Percentiles rank a stretch among this genome's conserved stretches.
Evolutionary conservation across 2,113 vertebrate species (phyloP).

Genomic region (Danionella cerebrum): DNA sequence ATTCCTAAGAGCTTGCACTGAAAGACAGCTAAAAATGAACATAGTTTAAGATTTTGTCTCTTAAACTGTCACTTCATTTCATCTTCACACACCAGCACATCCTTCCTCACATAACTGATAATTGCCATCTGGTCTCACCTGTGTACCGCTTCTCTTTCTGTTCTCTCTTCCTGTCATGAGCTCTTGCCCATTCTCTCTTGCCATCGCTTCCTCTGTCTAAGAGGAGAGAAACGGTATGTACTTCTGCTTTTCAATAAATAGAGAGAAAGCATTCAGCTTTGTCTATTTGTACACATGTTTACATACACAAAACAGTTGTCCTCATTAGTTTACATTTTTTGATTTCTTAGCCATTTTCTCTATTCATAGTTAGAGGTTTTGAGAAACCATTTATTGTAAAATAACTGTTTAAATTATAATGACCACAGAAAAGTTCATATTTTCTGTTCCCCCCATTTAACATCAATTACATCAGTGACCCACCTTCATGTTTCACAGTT

Average conservation of each 20-base stretch:
- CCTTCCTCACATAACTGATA: not conserved
- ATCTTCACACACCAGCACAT: slow-evolving; percentile 2
- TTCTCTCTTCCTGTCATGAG: not conserved
- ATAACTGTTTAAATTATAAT: too few relatives aligned
- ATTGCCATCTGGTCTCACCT: slow-evolving; percentile 23
- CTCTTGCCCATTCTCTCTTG: not conserved
- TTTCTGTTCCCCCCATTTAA: too few relatives aligned
- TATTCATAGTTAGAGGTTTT: too few relatives aligned
- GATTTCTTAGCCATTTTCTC: too few relatives aligned
- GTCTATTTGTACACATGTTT: too few relatives aligned
- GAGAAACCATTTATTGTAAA: too few relatives aligned
- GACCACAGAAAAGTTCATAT: too few relatives aligned
- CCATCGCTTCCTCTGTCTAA: not conserved
- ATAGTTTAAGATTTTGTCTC: not conserved
- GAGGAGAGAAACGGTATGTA: not conserved
- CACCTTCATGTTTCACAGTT: too few relatives aligned
- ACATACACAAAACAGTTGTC: too few relatives aligned
- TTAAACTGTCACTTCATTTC: not conserved
- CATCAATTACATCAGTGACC: too few relatives aligned
- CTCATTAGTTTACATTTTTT: too few relatives aligned
- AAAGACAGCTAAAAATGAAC: not conserved
- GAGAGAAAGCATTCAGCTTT: not conserved
- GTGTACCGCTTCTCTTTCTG: slow-evolving; percentile 4
- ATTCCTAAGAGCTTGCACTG: not conserved
- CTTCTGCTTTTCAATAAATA: not conserved